Percentiles rank a stretch among this genome's conserved stretches.
phyloP scores from a whole-genome alignment of 2,113 vertebrate species.

The Theropithecus gelada region DNA sequence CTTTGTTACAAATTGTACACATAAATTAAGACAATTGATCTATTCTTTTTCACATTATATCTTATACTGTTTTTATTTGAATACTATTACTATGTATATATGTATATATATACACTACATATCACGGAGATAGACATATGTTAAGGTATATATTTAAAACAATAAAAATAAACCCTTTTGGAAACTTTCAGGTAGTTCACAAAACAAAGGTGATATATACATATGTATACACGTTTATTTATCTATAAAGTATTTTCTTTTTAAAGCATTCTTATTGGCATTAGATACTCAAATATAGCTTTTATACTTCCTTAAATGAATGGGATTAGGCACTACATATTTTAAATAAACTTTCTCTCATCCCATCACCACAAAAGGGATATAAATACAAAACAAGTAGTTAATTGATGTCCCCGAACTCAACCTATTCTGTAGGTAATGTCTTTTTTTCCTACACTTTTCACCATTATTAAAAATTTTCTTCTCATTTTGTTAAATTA shows the following conservation, averaged over 20 bases:
- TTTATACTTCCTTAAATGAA: not conserved
- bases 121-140: not conserved
- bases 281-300: not conserved
- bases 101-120: not conserved
- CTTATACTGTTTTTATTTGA: not conserved
- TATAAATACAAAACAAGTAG: not conserved
- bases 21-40: not conserved
- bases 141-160: too few relatives aligned
- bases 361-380: not conserved
- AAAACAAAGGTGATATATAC: not conserved
- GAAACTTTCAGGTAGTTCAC: not conserved
- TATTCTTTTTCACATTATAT: not conserved
- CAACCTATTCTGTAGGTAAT: not conserved
- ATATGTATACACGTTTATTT: not conserved
- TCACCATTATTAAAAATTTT: not conserved
- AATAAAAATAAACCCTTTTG: not conserved
- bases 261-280: not conserved
- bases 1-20: not conserved
- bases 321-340: not conserved
- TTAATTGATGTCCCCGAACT: not conserved
- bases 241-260: not conserved
- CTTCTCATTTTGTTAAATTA: not conserved
- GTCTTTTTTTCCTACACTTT: not conserved
- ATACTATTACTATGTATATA: not conserved
- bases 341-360: not conserved